Percentiles rank a stretch among this genome's conserved stretches.
phyloP scores from a whole-genome alignment of 2,797 vertebrate species.

The Falco berigora region DNA sequence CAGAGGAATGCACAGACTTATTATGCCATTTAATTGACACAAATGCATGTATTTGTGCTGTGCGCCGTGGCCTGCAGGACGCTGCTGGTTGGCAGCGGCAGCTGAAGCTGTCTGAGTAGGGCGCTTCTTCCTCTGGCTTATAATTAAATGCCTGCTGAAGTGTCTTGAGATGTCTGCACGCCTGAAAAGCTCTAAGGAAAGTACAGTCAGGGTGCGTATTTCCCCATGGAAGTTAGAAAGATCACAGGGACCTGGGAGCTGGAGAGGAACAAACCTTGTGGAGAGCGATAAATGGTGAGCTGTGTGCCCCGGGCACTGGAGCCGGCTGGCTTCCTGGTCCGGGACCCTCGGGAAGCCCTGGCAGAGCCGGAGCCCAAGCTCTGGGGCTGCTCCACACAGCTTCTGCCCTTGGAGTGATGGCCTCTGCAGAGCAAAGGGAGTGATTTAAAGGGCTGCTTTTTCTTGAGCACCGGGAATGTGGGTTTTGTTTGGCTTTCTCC shows the following conservation, averaged over 20 bases:
- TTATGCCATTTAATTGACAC: not conserved
- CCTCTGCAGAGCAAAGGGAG: not conserved
- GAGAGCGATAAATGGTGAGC: accelerated
- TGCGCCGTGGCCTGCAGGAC: not conserved
- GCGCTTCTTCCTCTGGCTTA: not conserved
- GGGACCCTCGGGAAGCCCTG: not conserved
- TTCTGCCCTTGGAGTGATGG: not conserved
- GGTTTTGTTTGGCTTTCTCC: not conserved
- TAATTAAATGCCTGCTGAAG: not conserved
- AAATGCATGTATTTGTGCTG: accelerated
- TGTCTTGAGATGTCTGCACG: not conserved
- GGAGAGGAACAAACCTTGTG: not conserved
- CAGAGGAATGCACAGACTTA: not conserved
- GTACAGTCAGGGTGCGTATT: accelerated
- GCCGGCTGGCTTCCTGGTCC: not conserved
- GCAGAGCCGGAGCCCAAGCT: not conserved
- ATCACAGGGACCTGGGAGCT: accelerated
- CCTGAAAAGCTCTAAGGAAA: not conserved
- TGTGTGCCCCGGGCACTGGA: accelerated
- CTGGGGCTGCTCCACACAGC: not conserved
- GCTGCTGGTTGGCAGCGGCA: accelerated
- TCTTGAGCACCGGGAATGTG: not conserved
- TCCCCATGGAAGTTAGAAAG: not conserved
- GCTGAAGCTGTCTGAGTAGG: not conserved
- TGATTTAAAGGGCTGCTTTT: slow-evolving; percentile 9